Base-by-base conservation (phyloP, 2,797 vertebrate species). In the Threskiornis aethiopicus region DNA sequence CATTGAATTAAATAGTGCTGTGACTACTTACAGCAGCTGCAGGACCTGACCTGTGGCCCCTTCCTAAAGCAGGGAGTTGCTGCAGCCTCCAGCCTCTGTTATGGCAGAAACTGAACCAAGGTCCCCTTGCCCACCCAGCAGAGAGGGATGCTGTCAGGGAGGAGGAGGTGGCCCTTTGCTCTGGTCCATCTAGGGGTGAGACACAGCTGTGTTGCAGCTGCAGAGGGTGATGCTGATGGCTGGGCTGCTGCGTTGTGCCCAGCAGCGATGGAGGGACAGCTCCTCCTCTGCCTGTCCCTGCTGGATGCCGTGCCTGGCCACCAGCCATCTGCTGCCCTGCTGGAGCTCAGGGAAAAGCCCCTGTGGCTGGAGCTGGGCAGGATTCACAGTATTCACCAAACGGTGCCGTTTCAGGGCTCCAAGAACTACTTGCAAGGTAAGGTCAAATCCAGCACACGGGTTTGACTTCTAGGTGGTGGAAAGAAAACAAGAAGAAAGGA, bases 21-120 rank as follows among this genome's bases (percentile, higher is more conserved):
- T 0, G 39, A 71, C 67, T 92, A 80, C 90, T 96, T 95, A 91
- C 94, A 69, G 94, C 96, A 97, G 96, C 89, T 96, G 84, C 61
- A 95, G 89, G 94, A 91, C 82, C 75, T 67, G 91, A 88, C 92
- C 72, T 78, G 67, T 39, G 81, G 71, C 71, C 47, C 80, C 41
- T 87, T 93, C 82, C 49, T 61, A 24, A 88, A 78, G 57, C 37
- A 61, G 47, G 31, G 71, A 57, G 47, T 25, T 78, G 64, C 35
- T 91, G 67, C 41, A 64, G 67, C 35, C 67, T 84, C 46, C 70
- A 51, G 31, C 18, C 86, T 44, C 64, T 12, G 5, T 59, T 31
- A 28, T 0, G 10, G 77, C 71, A 87, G 33, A 89, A 57, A 6
- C 17, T 12, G 35, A 91, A 26, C 7, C 0, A 0, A 84, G 61